Evolutionary conservation across 2,797 vertebrate species (phyloP).

Genomic region (Benthosema pterotum): DNA sequence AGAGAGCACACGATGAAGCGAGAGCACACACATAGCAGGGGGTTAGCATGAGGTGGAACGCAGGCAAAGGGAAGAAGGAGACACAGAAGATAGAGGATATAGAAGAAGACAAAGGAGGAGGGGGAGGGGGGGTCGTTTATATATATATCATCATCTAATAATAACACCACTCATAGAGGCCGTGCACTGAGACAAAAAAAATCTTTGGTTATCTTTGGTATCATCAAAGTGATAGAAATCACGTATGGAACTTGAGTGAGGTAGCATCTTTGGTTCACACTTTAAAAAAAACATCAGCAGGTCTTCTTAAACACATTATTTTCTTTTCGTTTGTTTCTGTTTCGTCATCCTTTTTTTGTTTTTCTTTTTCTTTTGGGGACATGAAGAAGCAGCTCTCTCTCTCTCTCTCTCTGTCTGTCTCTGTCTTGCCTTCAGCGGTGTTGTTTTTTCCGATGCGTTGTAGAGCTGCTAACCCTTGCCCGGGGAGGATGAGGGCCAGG

Average conservation of each 20-base stretch:
- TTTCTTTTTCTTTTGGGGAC: conserved; percentile 68
- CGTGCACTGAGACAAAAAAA: conserved; percentile 90
- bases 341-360: conserved; percentile 58
- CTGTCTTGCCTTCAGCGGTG: conserved; percentile 84
- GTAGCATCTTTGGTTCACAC: conserved; percentile 99
- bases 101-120: conserved; percentile 23
- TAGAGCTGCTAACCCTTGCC: conserved; percentile 71
- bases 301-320: conserved; percentile 88
- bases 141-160: conserved; percentile 83
- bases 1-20: conserved; percentile 75
- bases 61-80: conserved; percentile 37
- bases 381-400: conserved; percentile 85
- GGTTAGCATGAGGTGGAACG: conserved; percentile 52
- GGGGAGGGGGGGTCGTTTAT: conserved; percentile 39
- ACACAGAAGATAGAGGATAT: conserved; percentile 33
- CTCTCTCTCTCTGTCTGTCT: conserved; percentile 70
- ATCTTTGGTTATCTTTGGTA: conserved; percentile 99
- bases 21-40: conserved; percentile 61
- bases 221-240: conserved; percentile 99
- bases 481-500: conserved; percentile 84
- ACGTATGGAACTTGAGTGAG: conserved; percentile 99
- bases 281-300: conserved; percentile 98
- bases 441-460: conserved; percentile 81
- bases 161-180: conserved; percentile 88
- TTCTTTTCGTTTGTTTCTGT: conserved; percentile 51